A percentile compares a stretch with the other conserved stretches of the same genome.
These are phyloP conservation scores for Dicrostonyx torquatus DNA, from an alignment of 2,797 vertebrate species.

Conservation along the genomic window DNA sequence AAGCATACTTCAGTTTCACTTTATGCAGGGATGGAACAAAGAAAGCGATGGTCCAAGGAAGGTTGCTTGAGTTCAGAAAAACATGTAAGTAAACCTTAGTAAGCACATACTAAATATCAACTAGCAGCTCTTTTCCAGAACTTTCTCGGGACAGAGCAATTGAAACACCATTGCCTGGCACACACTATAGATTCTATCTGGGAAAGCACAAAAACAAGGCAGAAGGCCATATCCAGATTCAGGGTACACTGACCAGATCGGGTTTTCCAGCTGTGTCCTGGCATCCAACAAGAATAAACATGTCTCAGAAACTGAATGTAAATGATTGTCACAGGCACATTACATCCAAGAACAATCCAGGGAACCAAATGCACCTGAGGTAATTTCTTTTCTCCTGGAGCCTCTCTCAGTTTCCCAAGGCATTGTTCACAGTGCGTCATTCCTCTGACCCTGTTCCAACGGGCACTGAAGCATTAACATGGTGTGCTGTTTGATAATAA, in stretches of 20 bases:
- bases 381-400: neutral
- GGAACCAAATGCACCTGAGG: neutral
- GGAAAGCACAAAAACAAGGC: neutral
- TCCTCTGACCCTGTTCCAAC: neutral
- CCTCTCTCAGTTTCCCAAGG: neutral
- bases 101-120: neutral
- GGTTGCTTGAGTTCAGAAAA: neutral
- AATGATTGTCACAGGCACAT: neutral
- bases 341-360: neutral
- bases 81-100: neutral
- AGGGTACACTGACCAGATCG: neutral
- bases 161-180: neutral
- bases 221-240: neutral
- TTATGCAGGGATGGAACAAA: neutral
- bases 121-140: neutral
- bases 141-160: neutral
- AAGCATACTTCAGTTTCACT: neutral
- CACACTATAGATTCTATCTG: neutral
- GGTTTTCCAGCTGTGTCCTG: neutral
- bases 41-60: neutral
- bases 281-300: neutral
- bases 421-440: neutral
- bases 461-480: neutral
- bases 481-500: neutral
- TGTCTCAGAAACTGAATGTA: neutral